phyloP scores from a whole-genome alignment of 2,113 vertebrate genomes.

The Heterotis niloticus region DNA sequence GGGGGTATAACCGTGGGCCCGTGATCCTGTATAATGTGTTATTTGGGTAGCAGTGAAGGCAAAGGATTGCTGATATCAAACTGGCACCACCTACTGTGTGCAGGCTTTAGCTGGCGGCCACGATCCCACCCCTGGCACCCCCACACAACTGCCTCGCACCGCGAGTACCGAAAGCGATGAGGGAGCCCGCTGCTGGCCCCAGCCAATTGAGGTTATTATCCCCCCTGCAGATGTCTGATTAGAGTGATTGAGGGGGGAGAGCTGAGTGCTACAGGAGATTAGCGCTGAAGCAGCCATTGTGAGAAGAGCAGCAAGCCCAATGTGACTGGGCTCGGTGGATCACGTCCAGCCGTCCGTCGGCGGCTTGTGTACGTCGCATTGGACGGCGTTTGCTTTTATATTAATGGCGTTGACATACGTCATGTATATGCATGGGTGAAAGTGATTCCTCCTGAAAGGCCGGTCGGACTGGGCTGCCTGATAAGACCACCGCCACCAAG shows the following conservation, averaged over 20 bases:
- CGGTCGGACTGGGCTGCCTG: no score
- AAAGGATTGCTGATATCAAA: background rate
- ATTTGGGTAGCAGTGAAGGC: background rate
- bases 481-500: background rate
- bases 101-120: constrained; percentile 3
- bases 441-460: no score
- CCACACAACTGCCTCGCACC: background rate
- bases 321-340: background rate
- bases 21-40: background rate
- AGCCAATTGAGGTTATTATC: constrained; percentile 16
- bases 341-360: background rate
- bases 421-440: no score
- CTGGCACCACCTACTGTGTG: background rate
- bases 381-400: background rate
- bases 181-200: background rate
- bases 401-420: no score
- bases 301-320: background rate
- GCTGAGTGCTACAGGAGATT: constrained; percentile 20
- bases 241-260: constrained; percentile 17
- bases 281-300: background rate
- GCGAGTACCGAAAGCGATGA: constrained; percentile 9
- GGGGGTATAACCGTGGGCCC: background rate
- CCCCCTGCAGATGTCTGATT: constrained; percentile 25
- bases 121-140: background rate
- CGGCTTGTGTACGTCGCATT: background rate